Evolutionary conservation across 30 jellyfish, hydroid and myxozoan species (phyloP).

Genomic region (Rhopilema esculentum): DNA sequence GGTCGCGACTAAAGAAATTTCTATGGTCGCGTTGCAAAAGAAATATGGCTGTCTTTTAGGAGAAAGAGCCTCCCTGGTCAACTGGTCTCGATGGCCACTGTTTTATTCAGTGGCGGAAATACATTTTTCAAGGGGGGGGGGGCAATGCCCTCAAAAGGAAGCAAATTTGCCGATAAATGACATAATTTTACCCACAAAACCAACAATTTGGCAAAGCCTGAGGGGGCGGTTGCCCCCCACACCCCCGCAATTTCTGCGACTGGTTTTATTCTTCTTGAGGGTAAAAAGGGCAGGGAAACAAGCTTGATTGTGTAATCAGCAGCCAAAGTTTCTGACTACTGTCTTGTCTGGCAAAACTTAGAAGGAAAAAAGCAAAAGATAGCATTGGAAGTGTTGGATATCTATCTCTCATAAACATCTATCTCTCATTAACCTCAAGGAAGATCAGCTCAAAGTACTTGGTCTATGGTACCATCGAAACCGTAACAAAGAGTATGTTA

Average conservation of each 20-base stretch:
- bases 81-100: not conserved
- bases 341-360: not conserved
- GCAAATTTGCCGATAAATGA: no score
- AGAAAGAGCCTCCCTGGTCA: not conserved
- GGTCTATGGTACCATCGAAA: not conserved
- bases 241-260: no score
- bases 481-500: not conserved
- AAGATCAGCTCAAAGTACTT: not conserved
- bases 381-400: not conserved
- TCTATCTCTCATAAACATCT: no score
- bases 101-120: no score
- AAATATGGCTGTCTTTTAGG: not conserved
- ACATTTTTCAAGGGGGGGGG: slow-evolving; percentile 46
- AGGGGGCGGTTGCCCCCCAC: no score
- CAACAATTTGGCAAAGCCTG: no score
- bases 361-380: not conserved
- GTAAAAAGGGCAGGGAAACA: not conserved
- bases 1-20: not conserved
- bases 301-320: not conserved
- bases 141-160: no score
- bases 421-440: not conserved
- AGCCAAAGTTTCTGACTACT: not conserved
- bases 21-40: not conserved
- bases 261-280: no score
- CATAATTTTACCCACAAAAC: no score